Conservation (phyloP, 1,140 invertebrate genomes). For the Aleiodes sp. region DNA sequence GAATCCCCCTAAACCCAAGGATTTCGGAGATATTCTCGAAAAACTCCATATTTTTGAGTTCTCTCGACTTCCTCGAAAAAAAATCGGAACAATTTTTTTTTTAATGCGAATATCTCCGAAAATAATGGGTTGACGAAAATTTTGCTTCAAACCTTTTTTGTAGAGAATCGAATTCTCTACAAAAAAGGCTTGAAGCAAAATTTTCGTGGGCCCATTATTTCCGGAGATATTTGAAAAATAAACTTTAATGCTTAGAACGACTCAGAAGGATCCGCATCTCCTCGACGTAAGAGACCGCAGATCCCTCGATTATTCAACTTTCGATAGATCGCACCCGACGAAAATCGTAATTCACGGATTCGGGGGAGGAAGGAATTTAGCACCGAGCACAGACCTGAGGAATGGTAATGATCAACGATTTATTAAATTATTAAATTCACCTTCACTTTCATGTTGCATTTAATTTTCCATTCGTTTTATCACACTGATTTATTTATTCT, state of each 20-base stretch:
- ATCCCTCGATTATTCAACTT: conserved; percentile 76
- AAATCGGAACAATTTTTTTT: too few species aligned
- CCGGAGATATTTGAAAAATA: not conserved
- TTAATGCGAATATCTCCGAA: too few species aligned
- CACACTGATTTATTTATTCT: not conserved
- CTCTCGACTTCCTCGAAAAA: too few species aligned
- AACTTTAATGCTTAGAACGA: conserved; percentile 69
- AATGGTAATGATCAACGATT: conserved; percentile 62
- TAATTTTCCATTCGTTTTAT: not conserved
- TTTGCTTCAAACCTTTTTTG: too few species aligned
- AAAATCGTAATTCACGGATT: conserved; percentile 87
- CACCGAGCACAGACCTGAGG: conserved; percentile 83
- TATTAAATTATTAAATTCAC: not conserved
- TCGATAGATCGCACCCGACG: conserved; percentile 77
- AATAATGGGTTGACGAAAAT: too few species aligned
- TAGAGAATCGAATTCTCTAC: too few species aligned
- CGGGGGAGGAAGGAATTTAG: conserved; percentile 79
- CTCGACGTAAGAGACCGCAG: conserved; percentile 75
- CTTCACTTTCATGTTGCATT: too few species aligned
- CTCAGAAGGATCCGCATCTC: conserved; percentile 77
- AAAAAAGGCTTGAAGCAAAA: too few species aligned
- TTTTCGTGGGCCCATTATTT: too few species aligned
- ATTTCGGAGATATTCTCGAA: too few species aligned
- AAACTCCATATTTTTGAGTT: too few species aligned
- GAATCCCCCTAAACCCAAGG: too few species aligned